Evolutionary conservation across 2,113 vertebrate genomes (phyloP), one percentile per base, ranked within the genome.

Genomic region (Oryzias melastigma): DNA sequence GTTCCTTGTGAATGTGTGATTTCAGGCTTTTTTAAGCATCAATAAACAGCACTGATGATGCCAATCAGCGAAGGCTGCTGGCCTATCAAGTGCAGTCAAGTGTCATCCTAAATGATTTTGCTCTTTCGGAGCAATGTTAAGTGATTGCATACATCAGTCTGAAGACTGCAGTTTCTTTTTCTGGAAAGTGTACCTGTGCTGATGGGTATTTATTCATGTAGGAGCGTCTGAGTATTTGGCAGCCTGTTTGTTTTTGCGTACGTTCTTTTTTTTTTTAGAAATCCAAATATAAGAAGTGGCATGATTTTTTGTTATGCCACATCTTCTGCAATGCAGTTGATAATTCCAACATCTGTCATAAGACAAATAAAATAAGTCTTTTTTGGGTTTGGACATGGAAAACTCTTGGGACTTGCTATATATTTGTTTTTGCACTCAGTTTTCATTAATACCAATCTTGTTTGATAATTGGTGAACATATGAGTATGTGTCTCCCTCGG

Each of bases 11-110:
- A 64, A 61, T 60, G 48, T 65, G 42, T 76, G 56, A 78, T 82
- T 81, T 75, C 50, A 24, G 50, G 77, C 80, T 88, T 82, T 88
- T 88, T 87, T 73, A 75, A 85, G 82, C 82, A 62, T 71, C 81
- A 61, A 76, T 85, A 85, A 84, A 83, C 73, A 86, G 83, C 35
- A 52, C 57, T 73, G 74, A 87, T 59, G 60, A 75, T 73, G 70
- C 84, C 82, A 87, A 88, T 90, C 88, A 87, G 81, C 51, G 59
- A 62, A 69, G 78, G 63, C 63, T 54, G 62, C 50, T 75, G 61
- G 65, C 52, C 50, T 78, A 67, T 80, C 65, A 80, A 85, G 80
- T 71, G 72, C 57, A 59, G 81, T 82, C 73, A 82, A 88, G 84
- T 80, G 63, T 71, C 75, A 84, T 85, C 74, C 65, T 78, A 62